These are phyloP conservation scores for Halictus ligatus DNA, from an alignment of 2,888 invertebrate genomes.

Conservation along the genomic window DNA sequence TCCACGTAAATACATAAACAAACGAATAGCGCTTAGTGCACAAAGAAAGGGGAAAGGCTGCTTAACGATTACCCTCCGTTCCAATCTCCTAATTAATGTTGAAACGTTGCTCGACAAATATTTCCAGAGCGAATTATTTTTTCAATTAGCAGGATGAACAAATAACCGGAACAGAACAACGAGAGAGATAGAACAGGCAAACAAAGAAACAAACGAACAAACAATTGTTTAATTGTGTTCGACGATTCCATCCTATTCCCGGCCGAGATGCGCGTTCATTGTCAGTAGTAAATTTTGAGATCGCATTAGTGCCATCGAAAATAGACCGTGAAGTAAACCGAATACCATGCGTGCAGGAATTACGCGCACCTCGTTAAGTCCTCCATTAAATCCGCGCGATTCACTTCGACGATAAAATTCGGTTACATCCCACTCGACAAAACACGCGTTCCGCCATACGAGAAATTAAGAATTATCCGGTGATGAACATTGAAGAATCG, in stretches of 20 bases:
- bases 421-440: neutral
- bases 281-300: conserved; percentile 36
- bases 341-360: conserved; percentile 49
- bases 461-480: neutral
- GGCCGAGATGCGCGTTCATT: conserved; percentile 15
- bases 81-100: neutral
- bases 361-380: conserved; percentile 42
- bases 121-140: neutral
- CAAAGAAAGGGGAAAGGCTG: neutral
- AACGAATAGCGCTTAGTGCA: neutral
- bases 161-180: neutral
- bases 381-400: conserved; percentile 10
- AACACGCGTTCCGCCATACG: neutral
- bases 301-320: conserved; percentile 37
- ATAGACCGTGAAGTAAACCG: conserved; percentile 58
- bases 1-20: conserved; percentile 5
- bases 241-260: neutral
- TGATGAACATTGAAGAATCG: neutral
- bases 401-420: conserved; percentile 12
- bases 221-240: neutral
- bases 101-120: neutral
- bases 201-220: neutral
- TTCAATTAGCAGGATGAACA: neutral
- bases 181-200: neutral
- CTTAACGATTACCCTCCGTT: neutral